phyloP scores from a whole-genome alignment of 1,140 invertebrate species.

The Physella acuta region DNA sequence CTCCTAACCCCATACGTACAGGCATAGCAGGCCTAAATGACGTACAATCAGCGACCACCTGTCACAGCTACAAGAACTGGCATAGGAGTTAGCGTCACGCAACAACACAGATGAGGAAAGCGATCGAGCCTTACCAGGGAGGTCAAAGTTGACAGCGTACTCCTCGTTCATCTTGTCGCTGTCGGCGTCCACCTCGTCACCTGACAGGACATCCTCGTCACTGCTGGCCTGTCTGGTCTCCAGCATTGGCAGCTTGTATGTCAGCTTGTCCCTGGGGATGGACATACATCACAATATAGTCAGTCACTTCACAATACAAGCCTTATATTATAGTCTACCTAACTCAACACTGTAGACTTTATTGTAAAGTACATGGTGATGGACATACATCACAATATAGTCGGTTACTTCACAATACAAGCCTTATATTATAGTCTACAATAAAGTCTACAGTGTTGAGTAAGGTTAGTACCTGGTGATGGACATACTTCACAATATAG shows the following conservation, averaged over 20 bases:
- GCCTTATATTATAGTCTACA: no score
- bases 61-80: no score
- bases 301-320: neutral
- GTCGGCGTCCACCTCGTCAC: conserved; percentile 61
- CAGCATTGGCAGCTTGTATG: conserved; percentile 76
- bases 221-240: conserved; percentile 71
- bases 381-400: no score
- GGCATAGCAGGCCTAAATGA: no score
- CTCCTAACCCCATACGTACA: no score
- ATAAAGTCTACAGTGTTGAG: no score
- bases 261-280: conserved; percentile 72
- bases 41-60: no score
- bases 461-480: conserved; percentile 70
- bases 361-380: no score
- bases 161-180: conserved; percentile 62
- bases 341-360: no score
- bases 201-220: conserved; percentile 76
- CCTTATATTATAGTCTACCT: neutral
- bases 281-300: neutral
- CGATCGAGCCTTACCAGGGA: conserved; percentile 44
- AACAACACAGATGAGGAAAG: no score
- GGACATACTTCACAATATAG: neutral
- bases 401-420: no score
- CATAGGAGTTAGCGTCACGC: no score
- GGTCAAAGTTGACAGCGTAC: conserved; percentile 45